Percentiles rank a stretch among this genome's conserved stretches.
Conservation (phyloP, 2,797 vertebrate species). For the Xiphorhynchus erythropygius region DNA sequence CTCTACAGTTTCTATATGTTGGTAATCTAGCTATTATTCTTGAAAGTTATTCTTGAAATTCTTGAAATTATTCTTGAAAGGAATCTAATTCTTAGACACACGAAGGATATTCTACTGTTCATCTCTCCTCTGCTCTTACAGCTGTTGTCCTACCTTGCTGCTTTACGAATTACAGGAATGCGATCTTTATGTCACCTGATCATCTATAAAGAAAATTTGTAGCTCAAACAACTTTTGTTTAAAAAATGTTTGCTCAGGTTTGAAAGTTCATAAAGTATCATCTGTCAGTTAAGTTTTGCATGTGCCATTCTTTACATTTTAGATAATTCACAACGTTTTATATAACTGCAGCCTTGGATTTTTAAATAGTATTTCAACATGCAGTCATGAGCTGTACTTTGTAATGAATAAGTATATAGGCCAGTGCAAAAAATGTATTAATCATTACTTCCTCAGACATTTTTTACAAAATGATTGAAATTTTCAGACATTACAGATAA, state of each 20-base stretch:
- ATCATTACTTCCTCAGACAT: conserved; percentile 48
- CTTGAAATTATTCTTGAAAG: conserved; percentile 48
- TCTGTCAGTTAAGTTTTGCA: not conserved
- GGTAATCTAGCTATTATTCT: conserved; percentile 44
- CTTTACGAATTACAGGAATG: not conserved
- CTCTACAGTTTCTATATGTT: not conserved
- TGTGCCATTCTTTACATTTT: conserved; percentile 23
- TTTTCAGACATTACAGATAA: conserved; percentile 55
- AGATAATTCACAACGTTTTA: conserved; percentile 39
- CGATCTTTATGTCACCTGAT: not conserved
- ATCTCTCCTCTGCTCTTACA: not conserved
- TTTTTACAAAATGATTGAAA: conserved; percentile 59
- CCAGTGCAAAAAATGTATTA: not conserved
- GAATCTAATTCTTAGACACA: conserved; percentile 37
- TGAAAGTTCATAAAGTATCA: conserved; percentile 25
- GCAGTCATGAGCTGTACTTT: not conserved
- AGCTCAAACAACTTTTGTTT: conserved; percentile 41
- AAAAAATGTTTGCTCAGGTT: conserved; percentile 23
- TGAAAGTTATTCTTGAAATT: conserved; percentile 48
- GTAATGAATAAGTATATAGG: conserved; percentile 9
- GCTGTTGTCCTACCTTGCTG: not conserved
- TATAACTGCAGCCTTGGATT: not conserved
- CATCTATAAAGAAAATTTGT: conserved; percentile 12
- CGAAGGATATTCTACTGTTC: conserved; percentile 4
- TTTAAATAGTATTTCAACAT: conserved; percentile 37